A percentile compares a stretch with the other conserved stretches of the same genome.
Conservation (phyloP, 2,888 invertebrate species). For the Lagria hirta region DNA sequence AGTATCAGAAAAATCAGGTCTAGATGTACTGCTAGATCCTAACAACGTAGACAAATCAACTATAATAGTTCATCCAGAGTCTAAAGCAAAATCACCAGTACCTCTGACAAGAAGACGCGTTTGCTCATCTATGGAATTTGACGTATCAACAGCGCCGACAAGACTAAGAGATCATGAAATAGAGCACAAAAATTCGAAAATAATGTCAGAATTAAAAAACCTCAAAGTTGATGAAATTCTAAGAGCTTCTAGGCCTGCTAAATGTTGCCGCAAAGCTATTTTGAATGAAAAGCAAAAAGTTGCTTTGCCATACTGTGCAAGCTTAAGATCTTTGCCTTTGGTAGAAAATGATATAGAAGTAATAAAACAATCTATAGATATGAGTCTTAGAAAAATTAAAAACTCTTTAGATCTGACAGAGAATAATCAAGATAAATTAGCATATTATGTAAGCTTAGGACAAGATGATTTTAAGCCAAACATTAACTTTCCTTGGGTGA, state of each 20-base stretch:
- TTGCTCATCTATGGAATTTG: constrained; percentile 40
- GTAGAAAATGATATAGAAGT: constrained; percentile 36
- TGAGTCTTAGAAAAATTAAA: constrained; percentile 37
- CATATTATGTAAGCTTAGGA: constrained; percentile 17
- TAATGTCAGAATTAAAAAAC: constrained; percentile 34
- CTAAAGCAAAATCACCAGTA: constrained; percentile 24
- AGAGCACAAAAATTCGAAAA: constrained; percentile 33
- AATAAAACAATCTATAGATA: constrained; percentile 39
- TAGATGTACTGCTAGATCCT: constrained; percentile 11
- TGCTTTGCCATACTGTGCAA: constrained; percentile 40
- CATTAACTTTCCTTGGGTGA: constrained; percentile 15
- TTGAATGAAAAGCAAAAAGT: constrained; percentile 38
- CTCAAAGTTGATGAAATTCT: constrained; percentile 41
- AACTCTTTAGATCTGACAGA: constrained; percentile 23
- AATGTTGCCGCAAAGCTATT: constrained; percentile 40
- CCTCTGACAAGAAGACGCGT: constrained; percentile 36
- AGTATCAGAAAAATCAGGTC: too few species aligned
- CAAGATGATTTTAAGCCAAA: constrained; percentile 14
- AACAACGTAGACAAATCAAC: constrained; percentile 10
- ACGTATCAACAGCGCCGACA: constrained; percentile 35
- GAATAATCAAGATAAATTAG: constrained; percentile 8
- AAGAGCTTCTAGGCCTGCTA: constrained; percentile 42
- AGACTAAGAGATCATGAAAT: constrained; percentile 33
- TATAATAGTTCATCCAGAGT: constrained; percentile 1
- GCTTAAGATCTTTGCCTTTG: constrained; percentile 41